Conservation (phyloP, 1,140 invertebrate genomes). For the Antheraea pernyi region DNA sequence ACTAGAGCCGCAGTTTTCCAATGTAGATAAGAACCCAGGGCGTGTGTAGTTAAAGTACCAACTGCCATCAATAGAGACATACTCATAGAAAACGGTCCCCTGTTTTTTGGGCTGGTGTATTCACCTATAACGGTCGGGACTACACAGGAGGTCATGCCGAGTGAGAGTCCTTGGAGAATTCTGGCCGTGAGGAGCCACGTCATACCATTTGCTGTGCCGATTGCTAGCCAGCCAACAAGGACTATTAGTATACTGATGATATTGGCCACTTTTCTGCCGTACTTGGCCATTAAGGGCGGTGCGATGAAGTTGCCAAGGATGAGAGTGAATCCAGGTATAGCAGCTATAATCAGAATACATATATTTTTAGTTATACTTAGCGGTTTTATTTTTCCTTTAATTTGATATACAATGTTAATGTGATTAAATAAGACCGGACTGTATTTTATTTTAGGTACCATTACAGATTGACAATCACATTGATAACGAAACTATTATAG, state of each 20-base stretch:
- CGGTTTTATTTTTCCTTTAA: not conserved
- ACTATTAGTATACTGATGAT: conserved; percentile 32
- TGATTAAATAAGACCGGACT: too few species aligned
- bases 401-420: too few species aligned
- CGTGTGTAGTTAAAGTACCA: conserved; percentile 38
- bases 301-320: conserved; percentile 40
- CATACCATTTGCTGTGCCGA: conserved; percentile 30
- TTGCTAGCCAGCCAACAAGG: conserved; percentile 38
- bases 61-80: conserved; percentile 39
- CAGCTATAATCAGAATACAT: conserved; percentile 34
- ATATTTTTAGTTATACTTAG: conserved; percentile 3
- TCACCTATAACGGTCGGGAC: conserved; percentile 44
- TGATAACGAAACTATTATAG: too few species aligned
- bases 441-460: too few species aligned
- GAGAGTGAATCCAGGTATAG: conserved; percentile 41
- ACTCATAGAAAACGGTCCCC: conserved; percentile 42
- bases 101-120: conserved; percentile 43
- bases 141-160: conserved; percentile 40
- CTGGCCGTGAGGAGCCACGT: conserved; percentile 32
- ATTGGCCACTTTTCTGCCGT: conserved; percentile 39
- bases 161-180: conserved; percentile 40
- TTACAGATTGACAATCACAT: too few species aligned
- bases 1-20: conserved; percentile 40
- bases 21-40: conserved; percentile 34
- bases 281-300: conserved; percentile 42